Conservation (phyloP, 1,140 invertebrate genomes). For the Battus philenor region DNA sequence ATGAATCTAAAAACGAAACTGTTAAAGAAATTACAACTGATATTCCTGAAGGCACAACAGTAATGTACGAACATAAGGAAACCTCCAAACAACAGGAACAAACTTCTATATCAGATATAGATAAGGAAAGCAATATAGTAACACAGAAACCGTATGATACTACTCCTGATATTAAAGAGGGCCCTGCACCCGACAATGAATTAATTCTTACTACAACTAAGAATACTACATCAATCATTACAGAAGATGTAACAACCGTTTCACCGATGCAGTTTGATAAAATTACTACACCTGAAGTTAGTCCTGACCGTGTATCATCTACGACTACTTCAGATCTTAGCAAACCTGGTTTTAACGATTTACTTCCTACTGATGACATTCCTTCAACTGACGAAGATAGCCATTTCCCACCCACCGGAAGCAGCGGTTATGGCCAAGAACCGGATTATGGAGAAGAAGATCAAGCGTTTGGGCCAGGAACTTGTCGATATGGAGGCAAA, state of each 20-base stretch:
- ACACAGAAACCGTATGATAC: not conserved
- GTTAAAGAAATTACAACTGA: conserved; percentile 1
- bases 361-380: conserved; percentile 45
- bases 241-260: conserved; percentile 32
- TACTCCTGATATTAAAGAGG: conserved; percentile 22
- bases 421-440: conserved; percentile 75
- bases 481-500: conserved; percentile 93
- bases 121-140: conserved; percentile 2
- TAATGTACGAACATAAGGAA: conserved; percentile 1
- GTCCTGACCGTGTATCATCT: conserved; percentile 19
- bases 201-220: conserved; percentile 30
- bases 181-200: conserved; percentile 32
- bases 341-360: conserved; percentile 41
- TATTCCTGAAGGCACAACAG: not conserved
- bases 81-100: conserved; percentile 9
- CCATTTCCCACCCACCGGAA: conserved; percentile 57
- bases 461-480: conserved; percentile 88
- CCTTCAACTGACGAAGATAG: conserved; percentile 49
- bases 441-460: conserved; percentile 85
- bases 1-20: not conserved
- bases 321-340: conserved; percentile 31
- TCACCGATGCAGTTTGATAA: conserved; percentile 27
- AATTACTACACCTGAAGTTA: conserved; percentile 29
- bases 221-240: conserved; percentile 33
- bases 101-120: not conserved